Evolutionary conservation across 53 echinoderm and acorn worm species (phyloP), one percentile per base, ranked within the genome.

Genomic region (Glandiceps talaboti): DNA sequence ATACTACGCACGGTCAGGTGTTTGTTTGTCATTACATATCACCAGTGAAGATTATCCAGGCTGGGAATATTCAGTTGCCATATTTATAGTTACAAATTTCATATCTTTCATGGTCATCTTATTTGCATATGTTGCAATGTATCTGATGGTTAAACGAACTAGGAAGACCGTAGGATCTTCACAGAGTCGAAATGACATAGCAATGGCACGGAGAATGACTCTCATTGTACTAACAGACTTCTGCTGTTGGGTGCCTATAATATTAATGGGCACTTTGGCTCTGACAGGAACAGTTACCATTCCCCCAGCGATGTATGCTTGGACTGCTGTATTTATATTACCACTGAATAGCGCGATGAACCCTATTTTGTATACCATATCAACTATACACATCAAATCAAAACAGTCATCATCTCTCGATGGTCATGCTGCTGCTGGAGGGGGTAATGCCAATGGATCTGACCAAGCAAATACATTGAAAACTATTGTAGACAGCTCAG

Each of bases 21-120:
- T 93, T 25, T 93, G 93, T 73, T 74, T 93, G 25, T 89, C 88
- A 12, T 80, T 93, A 1, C 93, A 89, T 1, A 84, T 93, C 20
- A 90, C 93, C 29, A 77, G 32, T 0, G 90, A 93, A 28, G 80
- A 77, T 0, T 30, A 76, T 14, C 88, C 90, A 0, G 93, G 88
- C 1, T 88, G 90, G 87, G 88, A 85, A 75, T 93, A 86, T 77
- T 90, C 93, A 27, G 76, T 93, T 33, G 32, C 78, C 1, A 33
- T 93, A 79, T 93, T 93, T 75, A 77, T 93, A 33, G 33, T 81
- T 25, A 75, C 85, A 29, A 93, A 93, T 73, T 30, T 90, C 31
- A 28, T 90, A 25, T 86, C 87, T 73, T 90, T 93, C 82, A 27
- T 88, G 14, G 20, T 90, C 14, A 93, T 90, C 25, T 81, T 88